These are phyloP conservation scores for Drosophila mercatorum DNA, from an alignment of 2,888 invertebrate genomes.

Conservation along the genomic window DNA sequence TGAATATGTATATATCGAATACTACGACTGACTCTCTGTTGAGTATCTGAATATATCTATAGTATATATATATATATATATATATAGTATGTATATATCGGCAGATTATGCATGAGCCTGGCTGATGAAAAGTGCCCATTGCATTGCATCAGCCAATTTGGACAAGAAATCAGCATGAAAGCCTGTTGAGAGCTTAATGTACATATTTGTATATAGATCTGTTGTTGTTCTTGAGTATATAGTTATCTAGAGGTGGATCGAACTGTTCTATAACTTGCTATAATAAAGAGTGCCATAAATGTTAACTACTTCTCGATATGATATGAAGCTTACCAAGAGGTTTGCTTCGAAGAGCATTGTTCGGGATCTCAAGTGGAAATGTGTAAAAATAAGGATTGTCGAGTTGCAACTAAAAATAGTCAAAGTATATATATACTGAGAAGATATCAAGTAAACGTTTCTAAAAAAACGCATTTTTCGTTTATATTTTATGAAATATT, in stretches of 20 bases:
- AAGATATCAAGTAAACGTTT: too few relatives aligned
- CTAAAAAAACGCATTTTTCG: too few relatives aligned
- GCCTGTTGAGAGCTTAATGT: constrained; percentile 56
- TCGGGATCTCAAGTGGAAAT: background rate
- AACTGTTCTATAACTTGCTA: constrained; percentile 8
- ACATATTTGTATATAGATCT: constrained; percentile 45
- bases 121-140: constrained; percentile 78
- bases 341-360: background rate
- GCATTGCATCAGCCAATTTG: constrained; percentile 84
- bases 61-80: background rate
- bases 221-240: constrained; percentile 33
- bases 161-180: constrained; percentile 52
- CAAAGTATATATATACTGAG: too few relatives aligned
- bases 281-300: constrained; percentile 6
- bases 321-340: background rate
- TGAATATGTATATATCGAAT: constrained; percentile 49
- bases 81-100: constrained; percentile 21
- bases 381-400: too few relatives aligned
- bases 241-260: constrained; percentile 26
- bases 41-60: constrained; percentile 17
- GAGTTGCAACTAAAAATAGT: too few relatives aligned
- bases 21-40: constrained; percentile 22
- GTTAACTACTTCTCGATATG: background rate
- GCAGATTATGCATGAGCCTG: constrained; percentile 54
- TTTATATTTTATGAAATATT: too few relatives aligned